phyloP scores from a whole-genome alignment of 2,888 invertebrate species.

The Rosalia funebris region DNA sequence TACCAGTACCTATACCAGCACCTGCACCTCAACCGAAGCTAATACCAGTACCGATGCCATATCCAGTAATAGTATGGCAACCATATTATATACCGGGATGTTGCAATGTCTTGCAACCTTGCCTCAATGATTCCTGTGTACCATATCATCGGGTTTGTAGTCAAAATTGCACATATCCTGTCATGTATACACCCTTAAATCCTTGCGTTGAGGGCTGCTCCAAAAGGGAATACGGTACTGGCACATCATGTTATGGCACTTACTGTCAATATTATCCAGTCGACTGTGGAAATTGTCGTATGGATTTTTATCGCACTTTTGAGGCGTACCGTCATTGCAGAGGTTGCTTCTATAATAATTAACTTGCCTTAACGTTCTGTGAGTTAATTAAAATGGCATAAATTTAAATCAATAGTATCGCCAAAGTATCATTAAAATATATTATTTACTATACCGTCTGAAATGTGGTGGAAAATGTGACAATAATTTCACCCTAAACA shows the following conservation, averaged over 20 bases:
- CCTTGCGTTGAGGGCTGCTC: slow-evolving; percentile 10
- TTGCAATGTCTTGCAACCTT: slow-evolving; percentile 29
- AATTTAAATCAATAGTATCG: too few relatives aligned
- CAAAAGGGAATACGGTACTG: not conserved
- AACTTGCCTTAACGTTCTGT: not conserved
- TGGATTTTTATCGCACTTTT: not conserved
- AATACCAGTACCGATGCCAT: too few relatives aligned
- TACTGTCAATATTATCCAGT: not conserved
- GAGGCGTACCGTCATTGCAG: slow-evolving; percentile 1
- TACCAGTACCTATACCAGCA: slow-evolving; percentile 3
- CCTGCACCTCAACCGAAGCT: too few relatives aligned
- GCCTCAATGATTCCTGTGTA: not conserved
- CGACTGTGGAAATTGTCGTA: slow-evolving; percentile 2
- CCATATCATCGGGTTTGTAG: slow-evolving; percentile 18
- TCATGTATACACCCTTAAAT: slow-evolving; percentile 23
- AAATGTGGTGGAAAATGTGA: too few relatives aligned
- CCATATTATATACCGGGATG: slow-evolving; percentile 2
- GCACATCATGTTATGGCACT: not conserved
- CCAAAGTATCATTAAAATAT: too few relatives aligned
- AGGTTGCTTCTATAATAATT: slow-evolving; percentile 4
- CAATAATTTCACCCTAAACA: too few relatives aligned
- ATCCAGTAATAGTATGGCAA: slow-evolving; percentile 1
- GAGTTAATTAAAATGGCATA: too few relatives aligned
- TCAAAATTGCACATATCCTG: too few relatives aligned
- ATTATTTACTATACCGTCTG: too few relatives aligned